These are phyloP conservation scores for Scopus umbretta DNA, from an alignment of 2,113 vertebrate genomes.

Conservation along the genomic window DNA sequence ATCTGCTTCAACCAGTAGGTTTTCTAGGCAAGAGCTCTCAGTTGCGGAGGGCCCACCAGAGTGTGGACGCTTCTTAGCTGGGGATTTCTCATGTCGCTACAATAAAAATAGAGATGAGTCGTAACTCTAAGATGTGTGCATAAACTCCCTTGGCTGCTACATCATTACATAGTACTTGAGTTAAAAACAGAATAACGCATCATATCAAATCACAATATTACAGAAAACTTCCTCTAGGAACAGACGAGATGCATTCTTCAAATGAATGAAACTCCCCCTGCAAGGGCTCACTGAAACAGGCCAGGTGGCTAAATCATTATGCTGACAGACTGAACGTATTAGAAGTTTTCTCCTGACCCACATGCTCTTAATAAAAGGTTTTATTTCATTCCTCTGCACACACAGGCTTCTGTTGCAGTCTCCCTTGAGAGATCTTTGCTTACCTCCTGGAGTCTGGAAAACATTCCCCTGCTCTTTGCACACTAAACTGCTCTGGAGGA, in stretches of 20 bases:
- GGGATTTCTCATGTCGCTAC: neutral
- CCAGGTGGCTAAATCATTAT: neutral
- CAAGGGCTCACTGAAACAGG: neutral
- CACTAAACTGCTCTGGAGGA: neutral
- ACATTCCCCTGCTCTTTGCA: neutral
- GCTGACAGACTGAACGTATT: neutral
- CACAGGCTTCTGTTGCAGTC: neutral
- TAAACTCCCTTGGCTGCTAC: neutral
- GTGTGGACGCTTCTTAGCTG: neutral
- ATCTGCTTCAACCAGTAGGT: neutral
- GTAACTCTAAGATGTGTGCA: neutral
- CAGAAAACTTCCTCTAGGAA: constrained; percentile 11
- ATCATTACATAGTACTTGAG: neutral
- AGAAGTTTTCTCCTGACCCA: neutral
- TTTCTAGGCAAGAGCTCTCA: neutral
- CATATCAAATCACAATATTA: neutral
- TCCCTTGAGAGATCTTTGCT: neutral
- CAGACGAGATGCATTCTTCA: neutral
- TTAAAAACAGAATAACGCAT: neutral
- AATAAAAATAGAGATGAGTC: neutral
- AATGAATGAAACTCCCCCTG: neutral
- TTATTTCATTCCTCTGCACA: constrained; percentile 31
- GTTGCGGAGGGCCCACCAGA: neutral
- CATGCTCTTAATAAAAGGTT: constrained; percentile 27
- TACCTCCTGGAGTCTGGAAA: constrained; percentile 8